phyloP scores from a whole-genome alignment of 2,888 invertebrate species.

The Philopedon plagiatum region DNA sequence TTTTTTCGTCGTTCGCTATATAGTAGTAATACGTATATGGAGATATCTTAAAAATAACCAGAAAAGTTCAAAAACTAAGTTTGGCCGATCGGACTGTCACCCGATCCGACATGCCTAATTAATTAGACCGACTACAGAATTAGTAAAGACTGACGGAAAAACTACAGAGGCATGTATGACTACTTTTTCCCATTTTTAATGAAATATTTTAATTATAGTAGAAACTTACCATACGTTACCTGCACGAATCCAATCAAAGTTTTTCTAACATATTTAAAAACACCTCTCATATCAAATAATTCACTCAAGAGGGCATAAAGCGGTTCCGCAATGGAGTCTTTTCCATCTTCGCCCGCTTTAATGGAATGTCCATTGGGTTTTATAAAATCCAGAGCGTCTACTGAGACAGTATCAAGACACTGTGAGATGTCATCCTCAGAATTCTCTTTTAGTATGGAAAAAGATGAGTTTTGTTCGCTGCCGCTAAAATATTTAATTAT shows the following conservation, averaged over 20 bases:
- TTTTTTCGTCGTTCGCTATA: no score
- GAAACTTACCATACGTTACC: slow-evolving; percentile 78
- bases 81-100: no score
- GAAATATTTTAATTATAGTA: no score
- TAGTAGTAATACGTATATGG: no score
- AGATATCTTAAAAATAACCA: no score
- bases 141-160: no score
- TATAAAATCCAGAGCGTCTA: slow-evolving; percentile 66
- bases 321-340: slow-evolving; percentile 92
- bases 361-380: slow-evolving; percentile 66
- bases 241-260: slow-evolving; percentile 76
- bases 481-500: slow-evolving; percentile 55
- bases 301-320: slow-evolving; percentile 90
- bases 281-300: slow-evolving; percentile 91
- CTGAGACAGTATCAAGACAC: slow-evolving; percentile 77
- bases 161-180: no score
- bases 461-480: slow-evolving; percentile 59
- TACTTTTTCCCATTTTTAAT: no score
- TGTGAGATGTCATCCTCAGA: slow-evolving; percentile 88
- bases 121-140: no score
- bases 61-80: no score
- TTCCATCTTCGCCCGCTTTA: slow-evolving; percentile 74
- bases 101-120: no score
- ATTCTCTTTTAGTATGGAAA: slow-evolving; percentile 73
- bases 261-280: slow-evolving; percentile 89